Percentiles rank a stretch among this genome's conserved stretches.
phyloP scores from a whole-genome alignment of 2,113 vertebrate species.

The Tursiops truncatus region DNA sequence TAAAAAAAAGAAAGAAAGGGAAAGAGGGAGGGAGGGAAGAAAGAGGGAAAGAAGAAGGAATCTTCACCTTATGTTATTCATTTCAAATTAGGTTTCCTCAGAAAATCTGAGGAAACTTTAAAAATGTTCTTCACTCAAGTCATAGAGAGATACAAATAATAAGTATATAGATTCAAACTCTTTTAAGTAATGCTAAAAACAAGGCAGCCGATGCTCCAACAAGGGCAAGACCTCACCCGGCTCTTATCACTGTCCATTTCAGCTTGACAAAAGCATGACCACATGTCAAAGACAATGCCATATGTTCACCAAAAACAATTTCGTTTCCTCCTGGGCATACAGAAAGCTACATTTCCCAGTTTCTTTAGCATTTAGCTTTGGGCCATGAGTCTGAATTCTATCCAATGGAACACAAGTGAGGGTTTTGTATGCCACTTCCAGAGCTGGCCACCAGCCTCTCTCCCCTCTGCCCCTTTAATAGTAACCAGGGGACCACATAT shows the following conservation, averaged over 20 bases:
- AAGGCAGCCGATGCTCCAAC: background rate
- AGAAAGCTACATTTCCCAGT: background rate
- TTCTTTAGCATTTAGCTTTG: constrained; percentile 32
- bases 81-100: background rate
- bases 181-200: background rate
- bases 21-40: no score
- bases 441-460: background rate
- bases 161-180: background rate
- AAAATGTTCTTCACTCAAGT: background rate
- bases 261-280: background rate
- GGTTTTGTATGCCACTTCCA: background rate
- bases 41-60: background rate
- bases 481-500: background rate
- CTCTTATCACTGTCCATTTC: background rate
- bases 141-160: background rate
- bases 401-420: background rate
- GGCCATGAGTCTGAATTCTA: background rate
- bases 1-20: background rate
- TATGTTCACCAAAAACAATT: background rate
- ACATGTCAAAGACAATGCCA: background rate
- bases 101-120: background rate
- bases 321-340: background rate
- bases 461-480: background rate
- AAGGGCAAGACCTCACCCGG: background rate
- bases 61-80: background rate